phyloP scores from a whole-genome alignment of 2,797 vertebrate species.

The Sebastiscus tertius region DNA sequence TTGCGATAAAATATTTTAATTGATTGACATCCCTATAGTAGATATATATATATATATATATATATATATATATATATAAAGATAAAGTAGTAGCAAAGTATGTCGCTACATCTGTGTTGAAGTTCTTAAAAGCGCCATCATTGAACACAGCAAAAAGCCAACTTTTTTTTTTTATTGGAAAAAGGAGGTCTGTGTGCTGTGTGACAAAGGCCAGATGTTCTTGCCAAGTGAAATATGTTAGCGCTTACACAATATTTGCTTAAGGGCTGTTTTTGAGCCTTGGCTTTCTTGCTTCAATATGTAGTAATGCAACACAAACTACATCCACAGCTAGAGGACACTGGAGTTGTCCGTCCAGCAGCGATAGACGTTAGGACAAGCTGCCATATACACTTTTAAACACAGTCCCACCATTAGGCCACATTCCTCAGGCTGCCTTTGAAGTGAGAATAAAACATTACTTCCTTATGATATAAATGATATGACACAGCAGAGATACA shows the following conservation, averaged over 20 bases:
- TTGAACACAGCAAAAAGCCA: not conserved
- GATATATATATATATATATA: too few relatives aligned
- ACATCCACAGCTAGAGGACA: conserved; percentile 38
- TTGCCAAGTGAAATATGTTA: conserved; percentile 58
- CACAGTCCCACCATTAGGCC: conserved; percentile 6
- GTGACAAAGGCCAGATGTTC: conserved; percentile 56
- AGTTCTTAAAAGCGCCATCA: not conserved
- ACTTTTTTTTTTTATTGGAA: not conserved
- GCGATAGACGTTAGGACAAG: not conserved
- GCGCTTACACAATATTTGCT: conserved; percentile 56
- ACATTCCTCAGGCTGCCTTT: conserved; percentile 58
- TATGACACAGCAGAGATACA: not conserved
- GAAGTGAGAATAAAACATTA: conserved; percentile 36
- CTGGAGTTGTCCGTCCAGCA: conserved; percentile 2
- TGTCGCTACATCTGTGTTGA: not conserved
- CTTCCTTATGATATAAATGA: not conserved
- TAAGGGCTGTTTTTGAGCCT: conserved; percentile 43
- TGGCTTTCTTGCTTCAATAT: conserved; percentile 46
- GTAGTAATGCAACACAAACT: conserved; percentile 32
- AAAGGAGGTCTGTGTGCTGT: conserved; percentile 1
- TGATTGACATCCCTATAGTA: too few relatives aligned
- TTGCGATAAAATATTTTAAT: too few relatives aligned
- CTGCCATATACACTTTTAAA: not conserved
- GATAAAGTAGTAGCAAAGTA: not conserved
- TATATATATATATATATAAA: too few relatives aligned